Conservation (phyloP, 2,888 invertebrate genomes). For the Mamestra brassicae region DNA sequence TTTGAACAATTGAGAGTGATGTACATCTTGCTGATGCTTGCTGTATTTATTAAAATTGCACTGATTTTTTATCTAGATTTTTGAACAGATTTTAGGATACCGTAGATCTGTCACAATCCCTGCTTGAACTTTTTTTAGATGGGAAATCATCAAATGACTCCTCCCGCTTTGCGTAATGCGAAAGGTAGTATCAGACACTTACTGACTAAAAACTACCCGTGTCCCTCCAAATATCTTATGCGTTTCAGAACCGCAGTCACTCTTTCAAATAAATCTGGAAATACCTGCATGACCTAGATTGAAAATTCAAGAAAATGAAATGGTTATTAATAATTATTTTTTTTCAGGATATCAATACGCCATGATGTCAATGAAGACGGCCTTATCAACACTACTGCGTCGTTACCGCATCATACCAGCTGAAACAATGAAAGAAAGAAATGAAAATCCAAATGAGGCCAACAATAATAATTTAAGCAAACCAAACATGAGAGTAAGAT, state of each 20-base stretch:
- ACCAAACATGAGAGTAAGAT: slow-evolving; percentile 57
- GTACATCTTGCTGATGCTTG: slow-evolving; percentile 10
- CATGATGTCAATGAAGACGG: slow-evolving; percentile 82
- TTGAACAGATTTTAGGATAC: too few species aligned
- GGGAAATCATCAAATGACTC: too few species aligned
- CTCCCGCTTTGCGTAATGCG: too few species aligned
- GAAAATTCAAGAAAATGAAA: neutral
- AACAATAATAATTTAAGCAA: neutral
- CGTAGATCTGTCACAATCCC: too few species aligned
- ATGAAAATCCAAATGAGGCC: neutral
- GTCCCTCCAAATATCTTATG: too few species aligned
- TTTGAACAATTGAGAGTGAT: slow-evolving; percentile 24
- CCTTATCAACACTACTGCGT: slow-evolving; percentile 74
- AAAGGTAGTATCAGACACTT: too few species aligned
- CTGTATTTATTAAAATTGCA: too few species aligned
- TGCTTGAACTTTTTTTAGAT: too few species aligned
- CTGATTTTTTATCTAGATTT: too few species aligned
- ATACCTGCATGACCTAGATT: neutral
- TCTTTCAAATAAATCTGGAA: too few species aligned
- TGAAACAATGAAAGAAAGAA: neutral
- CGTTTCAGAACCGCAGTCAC: too few species aligned
- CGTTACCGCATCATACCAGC: slow-evolving; percentile 68
- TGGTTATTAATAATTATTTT: neutral
- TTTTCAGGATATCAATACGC: slow-evolving; percentile 72
- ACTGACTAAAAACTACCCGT: too few species aligned